phyloP scores from a whole-genome alignment of 2,797 vertebrate species.

The Petrocephalus schoutedeni region DNA sequence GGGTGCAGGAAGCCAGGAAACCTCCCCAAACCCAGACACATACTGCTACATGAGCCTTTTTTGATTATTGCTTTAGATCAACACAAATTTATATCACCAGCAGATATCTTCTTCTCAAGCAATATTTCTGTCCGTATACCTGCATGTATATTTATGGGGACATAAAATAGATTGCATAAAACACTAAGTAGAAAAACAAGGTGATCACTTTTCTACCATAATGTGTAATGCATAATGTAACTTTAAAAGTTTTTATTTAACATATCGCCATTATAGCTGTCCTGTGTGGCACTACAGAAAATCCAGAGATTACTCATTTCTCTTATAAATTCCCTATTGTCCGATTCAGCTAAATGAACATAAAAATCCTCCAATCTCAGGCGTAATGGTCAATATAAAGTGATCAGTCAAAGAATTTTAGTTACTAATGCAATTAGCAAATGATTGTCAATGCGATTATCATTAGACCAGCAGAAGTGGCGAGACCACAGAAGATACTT shows the following conservation, averaged over 20 bases:
- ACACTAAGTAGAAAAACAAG: background rate
- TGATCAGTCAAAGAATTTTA: background rate
- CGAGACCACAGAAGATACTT: background rate
- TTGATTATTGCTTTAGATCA: background rate
- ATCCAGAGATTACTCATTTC: background rate
- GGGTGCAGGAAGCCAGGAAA: slow-evolving; percentile 24
- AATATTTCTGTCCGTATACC: background rate
- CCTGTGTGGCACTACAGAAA: background rate
- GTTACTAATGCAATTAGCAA: background rate
- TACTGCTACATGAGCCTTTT: background rate
- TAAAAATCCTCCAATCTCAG: background rate
- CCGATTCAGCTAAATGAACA: background rate
- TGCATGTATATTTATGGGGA: background rate
- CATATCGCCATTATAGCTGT: background rate
- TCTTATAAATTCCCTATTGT: background rate
- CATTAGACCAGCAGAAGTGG: background rate
- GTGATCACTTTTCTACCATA: background rate
- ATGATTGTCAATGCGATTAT: background rate
- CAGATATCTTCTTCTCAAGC: background rate
- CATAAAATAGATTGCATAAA: background rate
- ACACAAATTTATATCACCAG: background rate
- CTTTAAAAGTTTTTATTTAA: background rate
- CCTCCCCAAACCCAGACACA: slow-evolving; percentile 19
- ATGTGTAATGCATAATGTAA: background rate
- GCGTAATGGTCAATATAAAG: background rate